Percentiles rank a stretch among this genome's conserved stretches.
Conservation (phyloP, 1,140 invertebrate genomes). For the Scaptomyza hsui region DNA sequence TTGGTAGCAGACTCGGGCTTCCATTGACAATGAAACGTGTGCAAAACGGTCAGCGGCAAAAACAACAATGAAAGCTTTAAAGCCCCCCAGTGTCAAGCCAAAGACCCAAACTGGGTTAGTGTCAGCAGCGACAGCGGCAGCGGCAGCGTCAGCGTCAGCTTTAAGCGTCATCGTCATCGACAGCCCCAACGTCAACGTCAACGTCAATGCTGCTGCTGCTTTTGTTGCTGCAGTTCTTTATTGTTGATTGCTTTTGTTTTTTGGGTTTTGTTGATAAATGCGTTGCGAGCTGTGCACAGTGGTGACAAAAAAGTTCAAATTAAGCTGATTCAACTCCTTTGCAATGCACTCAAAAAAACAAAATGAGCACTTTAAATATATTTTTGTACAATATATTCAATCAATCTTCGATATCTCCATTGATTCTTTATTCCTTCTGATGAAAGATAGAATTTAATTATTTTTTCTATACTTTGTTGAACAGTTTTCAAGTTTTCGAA, state of each 20-base stretch:
- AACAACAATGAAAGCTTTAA: constrained; percentile 17
- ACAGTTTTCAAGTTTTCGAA: too few relatives aligned
- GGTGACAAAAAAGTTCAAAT: neutral
- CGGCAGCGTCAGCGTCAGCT: constrained; percentile 21
- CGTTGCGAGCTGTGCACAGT: constrained; percentile 17
- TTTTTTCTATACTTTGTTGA: too few relatives aligned
- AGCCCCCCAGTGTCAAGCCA: constrained; percentile 11
- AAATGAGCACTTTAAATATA: too few relatives aligned
- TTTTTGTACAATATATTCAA: too few relatives aligned
- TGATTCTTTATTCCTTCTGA: too few relatives aligned
- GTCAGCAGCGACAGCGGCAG: constrained; percentile 19
- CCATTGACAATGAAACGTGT: constrained; percentile 40
- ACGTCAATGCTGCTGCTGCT: neutral
- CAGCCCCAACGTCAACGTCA: neutral
- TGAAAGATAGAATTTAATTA: too few relatives aligned
- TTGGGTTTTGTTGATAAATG: constrained; percentile 22
- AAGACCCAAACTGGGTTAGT: constrained; percentile 37
- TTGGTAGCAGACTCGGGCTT: constrained; percentile 7
- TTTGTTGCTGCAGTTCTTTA: neutral
- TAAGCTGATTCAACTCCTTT: too few relatives aligned
- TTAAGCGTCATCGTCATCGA: constrained; percentile 4
- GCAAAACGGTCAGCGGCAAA: constrained; percentile 8
- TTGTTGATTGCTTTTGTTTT: constrained; percentile 16
- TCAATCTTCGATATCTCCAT: too few relatives aligned
- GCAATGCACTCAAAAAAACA: neutral